Evolutionary conservation across 1,140 invertebrate genomes (phyloP).

Genomic region (Calycopis cecrops): DNA sequence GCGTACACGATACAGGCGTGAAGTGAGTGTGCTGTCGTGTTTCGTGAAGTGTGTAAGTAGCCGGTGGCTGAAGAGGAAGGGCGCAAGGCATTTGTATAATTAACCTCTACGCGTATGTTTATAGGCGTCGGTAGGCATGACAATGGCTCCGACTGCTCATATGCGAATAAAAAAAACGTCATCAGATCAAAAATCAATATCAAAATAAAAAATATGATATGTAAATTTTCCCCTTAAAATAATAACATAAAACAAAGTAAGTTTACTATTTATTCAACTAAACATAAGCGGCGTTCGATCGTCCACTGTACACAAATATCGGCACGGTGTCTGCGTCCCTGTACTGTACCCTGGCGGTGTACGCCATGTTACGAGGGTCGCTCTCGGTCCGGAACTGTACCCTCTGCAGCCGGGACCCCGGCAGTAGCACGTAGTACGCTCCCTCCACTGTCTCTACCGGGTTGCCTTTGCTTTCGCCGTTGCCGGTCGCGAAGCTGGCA

Average conservation of each 20-base stretch:
- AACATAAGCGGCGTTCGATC: slow-evolving; percentile 44
- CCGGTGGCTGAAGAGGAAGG: too few species aligned
- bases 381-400: slow-evolving; percentile 62
- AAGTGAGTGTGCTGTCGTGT: too few species aligned
- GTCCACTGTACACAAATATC: slow-evolving; percentile 52
- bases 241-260: background rate
- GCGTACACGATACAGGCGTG: too few species aligned
- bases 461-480: slow-evolving; percentile 32
- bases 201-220: too few species aligned
- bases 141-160: too few species aligned
- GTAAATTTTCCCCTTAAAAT: too few species aligned
- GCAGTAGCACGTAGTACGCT: slow-evolving; percentile 59
- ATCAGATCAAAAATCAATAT: too few species aligned
- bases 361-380: slow-evolving; percentile 61
- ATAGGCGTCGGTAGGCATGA: too few species aligned
- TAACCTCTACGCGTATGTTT: too few species aligned
- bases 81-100: too few species aligned
- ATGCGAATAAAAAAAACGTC: too few species aligned
- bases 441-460: slow-evolving; percentile 49
- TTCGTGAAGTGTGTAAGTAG: too few species aligned
- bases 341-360: slow-evolving; percentile 60
- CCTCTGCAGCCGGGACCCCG: slow-evolving; percentile 51
- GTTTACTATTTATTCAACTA: slow-evolving; percentile 29
- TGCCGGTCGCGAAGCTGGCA: slow-evolving; percentile 39
- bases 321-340: slow-evolving; percentile 53